These are phyloP conservation scores for Isichthys henryi DNA, from an alignment of 2,113 vertebrate species.

Conservation along the genomic window DNA sequence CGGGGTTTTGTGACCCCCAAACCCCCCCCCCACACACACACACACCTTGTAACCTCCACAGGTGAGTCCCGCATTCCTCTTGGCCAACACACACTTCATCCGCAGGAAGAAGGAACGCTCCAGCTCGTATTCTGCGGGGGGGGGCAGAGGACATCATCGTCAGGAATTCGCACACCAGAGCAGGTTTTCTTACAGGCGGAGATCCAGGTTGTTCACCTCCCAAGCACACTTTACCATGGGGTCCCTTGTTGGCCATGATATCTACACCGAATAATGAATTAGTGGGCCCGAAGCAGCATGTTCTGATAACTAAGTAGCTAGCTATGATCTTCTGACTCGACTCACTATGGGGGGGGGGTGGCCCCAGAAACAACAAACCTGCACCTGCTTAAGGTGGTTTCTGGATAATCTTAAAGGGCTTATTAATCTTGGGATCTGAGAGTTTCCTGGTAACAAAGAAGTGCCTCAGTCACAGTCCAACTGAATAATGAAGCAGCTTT, in stretches of 20 bases:
- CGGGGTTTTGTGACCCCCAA: background rate
- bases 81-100: slow-evolving; percentile 93
- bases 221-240: background rate
- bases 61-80: slow-evolving; percentile 84
- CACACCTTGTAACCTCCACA: slow-evolving; percentile 90
- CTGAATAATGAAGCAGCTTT: background rate
- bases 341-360: no score
- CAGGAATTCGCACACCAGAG: background rate
- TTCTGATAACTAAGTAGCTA: background rate
- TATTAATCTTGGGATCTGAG: slow-evolving; percentile 8
- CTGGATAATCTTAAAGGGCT: background rate
- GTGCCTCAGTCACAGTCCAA: background rate
- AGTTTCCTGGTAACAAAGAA: background rate
- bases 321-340: background rate
- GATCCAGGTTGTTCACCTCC: background rate
- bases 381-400: background rate
- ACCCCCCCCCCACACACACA: no score
- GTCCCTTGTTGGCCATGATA: background rate
- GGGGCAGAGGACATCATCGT: slow-evolving; percentile 32
- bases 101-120: slow-evolving; percentile 89
- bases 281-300: background rate
- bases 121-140: slow-evolving; percentile 74
- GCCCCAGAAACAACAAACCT: background rate
- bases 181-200: background rate
- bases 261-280: background rate